Percentiles rank a stretch among this genome's conserved stretches.
phyloP scores from a whole-genome alignment of 2,888 invertebrate species.

The Drosophila kanekoi region DNA sequence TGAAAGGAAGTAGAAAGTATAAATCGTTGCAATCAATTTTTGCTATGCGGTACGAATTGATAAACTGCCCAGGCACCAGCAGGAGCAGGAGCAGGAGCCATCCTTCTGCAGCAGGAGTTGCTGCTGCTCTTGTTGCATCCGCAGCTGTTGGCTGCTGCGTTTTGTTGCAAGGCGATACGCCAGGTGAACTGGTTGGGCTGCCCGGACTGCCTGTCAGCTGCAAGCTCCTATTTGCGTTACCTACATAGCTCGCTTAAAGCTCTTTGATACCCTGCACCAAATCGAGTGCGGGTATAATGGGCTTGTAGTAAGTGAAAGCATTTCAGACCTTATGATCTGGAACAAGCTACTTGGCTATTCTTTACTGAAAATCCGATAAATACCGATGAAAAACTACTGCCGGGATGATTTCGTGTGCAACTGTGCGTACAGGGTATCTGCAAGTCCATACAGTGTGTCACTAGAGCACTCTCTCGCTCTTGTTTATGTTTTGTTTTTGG shows the following conservation, averaged over 20 bases:
- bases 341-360: too few relatives aligned
- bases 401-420: too few relatives aligned
- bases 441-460: not conserved
- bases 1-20: conserved; percentile 82
- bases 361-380: too few relatives aligned
- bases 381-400: too few relatives aligned
- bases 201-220: conserved; percentile 33
- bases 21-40: conserved; percentile 81
- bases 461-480: conserved; percentile 23
- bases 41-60: conserved; percentile 80
- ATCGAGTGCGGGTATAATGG: too few relatives aligned
- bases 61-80: conserved; percentile 66
- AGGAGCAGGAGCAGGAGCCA: too few relatives aligned
- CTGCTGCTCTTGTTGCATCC: conserved; percentile 30
- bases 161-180: conserved; percentile 44
- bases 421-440: not conserved
- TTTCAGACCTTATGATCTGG: too few relatives aligned
- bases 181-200: conserved; percentile 29
- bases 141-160: conserved; percentile 31
- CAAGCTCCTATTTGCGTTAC: conserved; percentile 68
- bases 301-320: too few relatives aligned
- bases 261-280: not conserved
- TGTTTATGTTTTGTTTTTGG: conserved; percentile 38
- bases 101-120: not conserved
- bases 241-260: conserved; percentile 57